Evolutionary conservation across 2,888 invertebrate genomes (phyloP).

Genomic region (Melinaea marsaeus): DNA sequence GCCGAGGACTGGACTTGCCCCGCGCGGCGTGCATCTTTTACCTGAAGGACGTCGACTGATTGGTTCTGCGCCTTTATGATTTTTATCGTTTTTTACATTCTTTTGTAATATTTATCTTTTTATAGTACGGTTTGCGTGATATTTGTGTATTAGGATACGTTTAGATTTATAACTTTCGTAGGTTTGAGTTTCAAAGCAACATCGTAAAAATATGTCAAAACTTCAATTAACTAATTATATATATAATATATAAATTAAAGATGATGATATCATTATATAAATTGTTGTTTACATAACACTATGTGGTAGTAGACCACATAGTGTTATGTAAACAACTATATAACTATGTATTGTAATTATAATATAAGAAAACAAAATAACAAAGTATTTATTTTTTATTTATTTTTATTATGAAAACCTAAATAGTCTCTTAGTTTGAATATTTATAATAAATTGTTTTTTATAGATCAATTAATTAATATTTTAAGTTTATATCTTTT

Average conservation of each 20-base stretch:
- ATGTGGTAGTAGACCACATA: no score
- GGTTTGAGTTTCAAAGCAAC: background rate
- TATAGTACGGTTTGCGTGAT: slow-evolving; percentile 20
- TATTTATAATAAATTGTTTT: no score
- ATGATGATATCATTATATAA: background rate
- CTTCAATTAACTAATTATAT: slow-evolving; percentile 3
- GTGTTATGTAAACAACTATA: no score
- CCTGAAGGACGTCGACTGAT: slow-evolving; percentile 45
- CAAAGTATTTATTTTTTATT: no score
- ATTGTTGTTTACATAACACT: background rate
- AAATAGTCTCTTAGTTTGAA: no score
- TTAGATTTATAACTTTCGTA: slow-evolving; percentile 18
- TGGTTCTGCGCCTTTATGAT: slow-evolving; percentile 35
- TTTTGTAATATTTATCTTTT: slow-evolving; percentile 14
- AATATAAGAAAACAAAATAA: no score
- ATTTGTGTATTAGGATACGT: slow-evolving; percentile 20
- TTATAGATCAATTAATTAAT: no score
- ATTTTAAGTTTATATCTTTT: no score
- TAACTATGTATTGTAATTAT: no score
- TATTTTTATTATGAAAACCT: no score
- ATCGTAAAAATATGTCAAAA: slow-evolving; percentile 9
- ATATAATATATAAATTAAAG: no score
- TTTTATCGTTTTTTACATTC: slow-evolving; percentile 19
- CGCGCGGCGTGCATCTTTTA: slow-evolving; percentile 59
- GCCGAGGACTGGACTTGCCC: slow-evolving; percentile 46